Evolutionary conservation across 2,888 invertebrate genomes (phyloP).

Genomic region (Drosophila crucigera): DNA sequence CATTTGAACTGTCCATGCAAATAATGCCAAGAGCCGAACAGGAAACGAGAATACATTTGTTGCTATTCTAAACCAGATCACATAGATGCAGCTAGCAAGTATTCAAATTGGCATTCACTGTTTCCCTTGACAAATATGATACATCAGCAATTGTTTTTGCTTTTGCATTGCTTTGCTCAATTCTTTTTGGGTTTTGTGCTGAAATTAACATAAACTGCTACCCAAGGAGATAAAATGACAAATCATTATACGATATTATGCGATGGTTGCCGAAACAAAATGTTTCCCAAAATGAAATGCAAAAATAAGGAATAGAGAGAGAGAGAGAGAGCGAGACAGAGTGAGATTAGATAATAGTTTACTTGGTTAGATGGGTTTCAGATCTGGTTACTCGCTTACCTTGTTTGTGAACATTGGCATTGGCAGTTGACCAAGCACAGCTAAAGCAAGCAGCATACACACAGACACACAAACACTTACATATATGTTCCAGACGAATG

Average conservation of each 20-base stretch:
- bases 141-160: slow-evolving; percentile 40
- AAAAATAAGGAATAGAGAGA: background rate
- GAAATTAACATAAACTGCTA: slow-evolving; percentile 33
- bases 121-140: slow-evolving; percentile 26
- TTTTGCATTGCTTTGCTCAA: slow-evolving; percentile 25
- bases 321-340: background rate
- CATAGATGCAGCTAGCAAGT: slow-evolving; percentile 2
- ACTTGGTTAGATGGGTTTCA: slow-evolving; percentile 23
- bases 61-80: slow-evolving; percentile 17
- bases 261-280: slow-evolving; percentile 23
- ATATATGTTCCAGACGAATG: slow-evolving; percentile 56
- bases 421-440: slow-evolving; percentile 66
- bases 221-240: slow-evolving; percentile 57
- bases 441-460: background rate
- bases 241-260: slow-evolving; percentile 68
- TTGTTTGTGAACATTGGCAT: slow-evolving; percentile 25
- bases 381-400: slow-evolving; percentile 37
- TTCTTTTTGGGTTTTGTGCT: slow-evolving; percentile 6
- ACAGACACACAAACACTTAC: slow-evolving; percentile 6
- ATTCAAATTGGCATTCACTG: slow-evolving; percentile 49
- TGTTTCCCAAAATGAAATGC: slow-evolving; percentile 2
- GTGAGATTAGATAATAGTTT: slow-evolving; percentile 54
- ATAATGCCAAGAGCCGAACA: slow-evolving; percentile 23
- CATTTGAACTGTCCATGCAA: slow-evolving; percentile 43
- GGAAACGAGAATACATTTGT: slow-evolving; percentile 1